Evolutionary conservation across 2,797 vertebrate species (phyloP).

Genomic region (Ambastaia sidthimunki): DNA sequence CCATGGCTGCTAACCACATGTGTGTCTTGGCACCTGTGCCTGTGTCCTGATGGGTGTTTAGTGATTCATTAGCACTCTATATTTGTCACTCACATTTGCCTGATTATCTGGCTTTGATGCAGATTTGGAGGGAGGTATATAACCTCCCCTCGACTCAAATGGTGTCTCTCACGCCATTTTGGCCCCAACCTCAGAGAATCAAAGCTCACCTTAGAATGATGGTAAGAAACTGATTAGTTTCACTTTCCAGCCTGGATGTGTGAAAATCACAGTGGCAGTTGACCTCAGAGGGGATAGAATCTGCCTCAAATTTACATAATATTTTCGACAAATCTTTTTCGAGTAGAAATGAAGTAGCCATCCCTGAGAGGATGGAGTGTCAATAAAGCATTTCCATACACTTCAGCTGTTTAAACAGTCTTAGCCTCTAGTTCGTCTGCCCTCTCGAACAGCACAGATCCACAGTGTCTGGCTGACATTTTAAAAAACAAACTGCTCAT

Average conservation of each 20-base stretch:
- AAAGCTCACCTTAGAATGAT: conserved; percentile 42
- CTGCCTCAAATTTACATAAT: conserved; percentile 66
- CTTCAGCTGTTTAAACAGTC: background rate
- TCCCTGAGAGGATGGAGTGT: conserved; percentile 14
- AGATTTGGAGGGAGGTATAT: conserved; percentile 53
- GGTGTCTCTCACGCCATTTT: conserved; percentile 51
- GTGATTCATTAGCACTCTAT: conserved; percentile 72
- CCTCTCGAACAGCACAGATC: background rate
- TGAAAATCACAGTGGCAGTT: conserved; percentile 61
- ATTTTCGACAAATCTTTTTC: conserved; percentile 53
- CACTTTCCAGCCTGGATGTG: conserved; percentile 61
- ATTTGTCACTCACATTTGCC: conserved; percentile 66
- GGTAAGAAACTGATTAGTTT: conserved; percentile 68
- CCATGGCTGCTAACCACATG: conserved; percentile 74
- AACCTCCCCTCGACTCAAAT: conserved; percentile 53
- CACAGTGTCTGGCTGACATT: background rate
- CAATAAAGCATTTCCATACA: conserved; percentile 30
- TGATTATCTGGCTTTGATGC: conserved; percentile 39
- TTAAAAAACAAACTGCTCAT: conserved; percentile 46
- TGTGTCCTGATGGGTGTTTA: conserved; percentile 62
- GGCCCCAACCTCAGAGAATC: conserved; percentile 56
- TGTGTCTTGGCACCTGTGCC: conserved; percentile 72
- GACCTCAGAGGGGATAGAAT: conserved; percentile 61
- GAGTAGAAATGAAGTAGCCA: conserved; percentile 49
- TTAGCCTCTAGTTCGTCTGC: background rate